Percentiles rank a stretch among this genome's conserved stretches.
phyloP scores from a whole-genome alignment of 2,888 invertebrate species.

The Machimus atricapillus region DNA sequence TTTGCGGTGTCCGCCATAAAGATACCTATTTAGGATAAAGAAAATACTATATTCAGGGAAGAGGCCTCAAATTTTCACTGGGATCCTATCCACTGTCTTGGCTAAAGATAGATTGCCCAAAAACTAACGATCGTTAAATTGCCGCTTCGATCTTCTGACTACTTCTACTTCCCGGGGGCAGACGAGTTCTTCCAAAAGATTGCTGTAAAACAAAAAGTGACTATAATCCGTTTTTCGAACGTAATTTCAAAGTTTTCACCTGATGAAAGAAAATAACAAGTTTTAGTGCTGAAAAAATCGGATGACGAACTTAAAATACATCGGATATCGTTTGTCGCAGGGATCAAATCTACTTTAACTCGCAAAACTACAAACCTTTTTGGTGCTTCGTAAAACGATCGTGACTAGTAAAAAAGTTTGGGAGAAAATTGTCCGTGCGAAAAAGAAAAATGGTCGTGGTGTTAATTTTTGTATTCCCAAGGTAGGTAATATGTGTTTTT shows the following conservation, averaged over 20 bases:
- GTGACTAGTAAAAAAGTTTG: not conserved
- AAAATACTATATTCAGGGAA: conserved; percentile 30
- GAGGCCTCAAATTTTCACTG: not conserved
- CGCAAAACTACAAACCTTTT: not conserved
- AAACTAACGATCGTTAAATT: conserved; percentile 6
- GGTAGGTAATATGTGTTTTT: conserved; percentile 21
- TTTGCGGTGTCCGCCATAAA: conserved; percentile 52
- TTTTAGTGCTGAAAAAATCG: not conserved
- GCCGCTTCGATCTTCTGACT: not conserved
- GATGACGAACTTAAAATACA: not conserved
- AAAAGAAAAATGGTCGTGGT: not conserved
- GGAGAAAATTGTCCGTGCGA: not conserved
- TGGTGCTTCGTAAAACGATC: not conserved
- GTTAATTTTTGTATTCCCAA: not conserved
- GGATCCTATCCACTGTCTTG: conserved; percentile 10
- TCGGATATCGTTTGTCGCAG: not conserved
- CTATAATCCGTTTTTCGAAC: not conserved
- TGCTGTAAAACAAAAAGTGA: not conserved
- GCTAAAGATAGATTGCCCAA: not conserved
- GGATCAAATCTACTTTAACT: not conserved
- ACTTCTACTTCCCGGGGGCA: not conserved
- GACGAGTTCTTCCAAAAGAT: not conserved
- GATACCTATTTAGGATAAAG: conserved; percentile 47
- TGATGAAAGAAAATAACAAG: not conserved
- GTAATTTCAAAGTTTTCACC: not conserved